Evolutionary conservation across 2,113 vertebrate species (phyloP).

Genomic region (Apaloderma vittatum): DNA sequence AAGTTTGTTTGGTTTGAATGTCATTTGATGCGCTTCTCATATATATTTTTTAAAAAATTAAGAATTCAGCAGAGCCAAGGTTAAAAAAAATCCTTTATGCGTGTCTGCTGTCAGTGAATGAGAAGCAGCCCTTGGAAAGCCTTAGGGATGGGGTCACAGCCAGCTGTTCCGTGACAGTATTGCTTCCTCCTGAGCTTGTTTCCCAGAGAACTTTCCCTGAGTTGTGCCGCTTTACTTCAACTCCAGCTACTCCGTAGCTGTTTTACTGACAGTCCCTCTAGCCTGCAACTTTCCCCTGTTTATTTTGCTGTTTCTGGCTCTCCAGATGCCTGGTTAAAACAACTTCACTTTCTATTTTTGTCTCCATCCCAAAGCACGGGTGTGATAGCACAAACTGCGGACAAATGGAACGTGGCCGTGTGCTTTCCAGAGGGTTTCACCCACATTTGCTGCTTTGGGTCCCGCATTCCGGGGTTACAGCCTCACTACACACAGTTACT

Average conservation of each 20-base stretch:
- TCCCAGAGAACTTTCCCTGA: background rate
- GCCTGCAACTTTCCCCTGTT: background rate
- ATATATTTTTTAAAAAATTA: background rate
- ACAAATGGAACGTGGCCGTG: fast-evolving
- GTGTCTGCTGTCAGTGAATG: background rate
- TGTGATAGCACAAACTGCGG: background rate
- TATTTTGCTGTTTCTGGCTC: background rate
- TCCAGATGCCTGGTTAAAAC: background rate
- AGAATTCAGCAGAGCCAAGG: background rate
- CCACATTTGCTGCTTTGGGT: background rate
- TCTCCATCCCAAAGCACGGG: background rate
- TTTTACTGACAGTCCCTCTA: background rate
- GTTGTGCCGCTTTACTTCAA: background rate
- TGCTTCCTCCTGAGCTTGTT: background rate
- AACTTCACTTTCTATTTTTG: background rate
- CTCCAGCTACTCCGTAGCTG: background rate
- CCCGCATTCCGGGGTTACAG: background rate
- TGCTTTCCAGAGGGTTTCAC: background rate
- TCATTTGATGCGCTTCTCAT: background rate
- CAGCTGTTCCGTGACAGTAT: background rate
- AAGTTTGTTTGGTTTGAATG: background rate
- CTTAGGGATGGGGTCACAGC: background rate
- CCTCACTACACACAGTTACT: background rate
- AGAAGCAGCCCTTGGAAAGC: background rate
- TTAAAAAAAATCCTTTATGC: background rate